phyloP scores from a whole-genome alignment of 2,888 invertebrate genomes.

The Troides oblongomaculatus region DNA sequence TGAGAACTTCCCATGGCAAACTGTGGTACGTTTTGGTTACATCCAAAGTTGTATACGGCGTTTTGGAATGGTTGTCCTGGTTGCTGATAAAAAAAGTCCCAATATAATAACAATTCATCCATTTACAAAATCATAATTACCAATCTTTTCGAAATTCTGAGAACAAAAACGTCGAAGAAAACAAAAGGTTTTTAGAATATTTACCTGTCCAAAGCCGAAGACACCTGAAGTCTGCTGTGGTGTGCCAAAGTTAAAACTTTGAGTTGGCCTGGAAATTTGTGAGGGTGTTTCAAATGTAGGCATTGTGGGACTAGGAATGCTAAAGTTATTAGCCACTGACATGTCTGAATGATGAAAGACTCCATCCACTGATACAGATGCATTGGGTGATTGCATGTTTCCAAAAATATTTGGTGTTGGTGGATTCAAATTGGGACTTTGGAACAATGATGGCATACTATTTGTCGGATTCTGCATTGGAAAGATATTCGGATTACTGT shows the following conservation, averaged over 20 bases:
- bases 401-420: conserved; percentile 51
- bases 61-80: conserved; percentile 41
- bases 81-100: conserved; percentile 8
- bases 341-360: conserved; percentile 51
- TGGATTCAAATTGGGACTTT: conserved; percentile 42
- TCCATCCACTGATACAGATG: conserved; percentile 38
- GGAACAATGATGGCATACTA: conserved; percentile 48
- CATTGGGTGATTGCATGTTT: conserved; percentile 39
- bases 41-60: conserved; percentile 52
- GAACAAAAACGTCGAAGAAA: too few species aligned
- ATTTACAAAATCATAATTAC: too few species aligned
- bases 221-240: conserved; percentile 41
- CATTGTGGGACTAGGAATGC: conserved; percentile 43
- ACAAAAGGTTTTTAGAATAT: background rate
- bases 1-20: conserved; percentile 63
- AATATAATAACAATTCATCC: too few species aligned
- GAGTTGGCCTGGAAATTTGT: conserved; percentile 41
- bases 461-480: conserved; percentile 47
- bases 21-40: conserved; percentile 39
- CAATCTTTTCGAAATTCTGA: too few species aligned
- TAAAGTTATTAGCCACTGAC: conserved; percentile 48
- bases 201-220: conserved; percentile 67
- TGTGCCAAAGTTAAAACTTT: conserved; percentile 58
- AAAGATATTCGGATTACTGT: conserved; percentile 45
- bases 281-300: conserved; percentile 51